Evolutionary conservation across 2,113 vertebrate genomes (phyloP), one percentile per base, ranked within the genome.

Genomic region (Trogon melanurus): DNA sequence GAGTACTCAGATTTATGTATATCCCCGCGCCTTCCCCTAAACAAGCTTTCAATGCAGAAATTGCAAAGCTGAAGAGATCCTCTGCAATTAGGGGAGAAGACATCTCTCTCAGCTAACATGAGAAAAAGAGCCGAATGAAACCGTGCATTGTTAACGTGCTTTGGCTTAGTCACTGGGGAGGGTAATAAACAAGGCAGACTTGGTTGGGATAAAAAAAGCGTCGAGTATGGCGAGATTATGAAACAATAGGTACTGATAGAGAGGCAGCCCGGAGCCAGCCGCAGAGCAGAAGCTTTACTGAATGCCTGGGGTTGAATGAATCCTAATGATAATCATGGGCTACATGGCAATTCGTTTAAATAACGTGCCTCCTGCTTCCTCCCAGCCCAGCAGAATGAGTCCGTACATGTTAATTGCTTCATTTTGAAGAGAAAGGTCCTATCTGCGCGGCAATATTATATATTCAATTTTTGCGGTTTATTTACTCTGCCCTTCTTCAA

Each of bases 171-270:
- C 89, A 76, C 84, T 70, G 82, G 78, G 85, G 89, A 96, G 95
- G 89, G 94, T 65, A 87, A 93, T 61, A 87, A 96, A 89, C 95
- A 81, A 89, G 91, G 96, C 91, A 96, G 93, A 94, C 87, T 97
- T 85, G 73, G 89, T 69, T 38, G 91, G 94, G 94, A 96, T 95
- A 94, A 97, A 96, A 96, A 95, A 96, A 94, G 80, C 81, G 34
- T 91, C 2, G 84, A 89, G 93, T 72, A 79, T 45, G 74, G 94
- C 1, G 51, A 93, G 91, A 96, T 96, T 93, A 93, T 89, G 74
- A 93, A 95, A 96, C 96, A 96, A 95, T 95, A 87, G 95, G 89
- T 91, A 87, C 93, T 96, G 94, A 96, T 95, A 95, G 96, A 96
- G 86, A 92, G 95, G 89, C 95, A 94, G 84, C 70, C 67, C 45